Conservation (phyloP, 2,797 vertebrate genomes). For the Eulemur rubriventer region DNA sequence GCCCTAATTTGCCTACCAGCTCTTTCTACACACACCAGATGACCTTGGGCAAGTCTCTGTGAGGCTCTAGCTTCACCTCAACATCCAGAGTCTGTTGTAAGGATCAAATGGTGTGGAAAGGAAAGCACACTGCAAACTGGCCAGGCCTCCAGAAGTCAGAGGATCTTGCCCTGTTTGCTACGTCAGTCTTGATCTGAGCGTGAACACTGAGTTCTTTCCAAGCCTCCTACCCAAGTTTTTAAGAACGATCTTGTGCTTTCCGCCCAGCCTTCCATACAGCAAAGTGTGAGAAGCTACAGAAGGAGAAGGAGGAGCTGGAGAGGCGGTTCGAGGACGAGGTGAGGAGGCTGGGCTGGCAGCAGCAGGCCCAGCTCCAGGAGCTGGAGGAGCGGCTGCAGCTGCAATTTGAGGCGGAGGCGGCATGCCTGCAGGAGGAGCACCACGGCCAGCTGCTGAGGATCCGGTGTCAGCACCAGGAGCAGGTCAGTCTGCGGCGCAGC, state of each 20-base stretch:
- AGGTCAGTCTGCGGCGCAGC: conserved; percentile 84
- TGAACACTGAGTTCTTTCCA: not conserved
- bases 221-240: not conserved
- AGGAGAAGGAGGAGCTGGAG: conserved; percentile 95
- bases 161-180: not conserved
- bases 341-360: conserved; percentile 87
- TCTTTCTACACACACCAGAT: fast-evolving
- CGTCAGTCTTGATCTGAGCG: fast-evolving
- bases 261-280: conserved; percentile 89
- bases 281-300: conserved; percentile 92
- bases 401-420: conserved; percentile 84
- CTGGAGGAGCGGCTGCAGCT: conserved; percentile 90
- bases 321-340: conserved; percentile 90
- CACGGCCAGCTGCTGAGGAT: conserved; percentile 87
- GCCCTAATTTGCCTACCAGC: not conserved
- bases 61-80: not conserved
- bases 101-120: fast-evolving
- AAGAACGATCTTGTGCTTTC: not conserved
- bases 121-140: not conserved
- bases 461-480: conserved; percentile 87
- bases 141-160: not conserved
- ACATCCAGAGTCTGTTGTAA: no score
- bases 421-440: conserved; percentile 88
- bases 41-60: not conserved
- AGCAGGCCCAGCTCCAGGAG: conserved; percentile 89